Evolutionary conservation across 1,140 invertebrate genomes (phyloP), one percentile per base, ranked within the genome.

Genomic region (Sinella curviseta): DNA sequence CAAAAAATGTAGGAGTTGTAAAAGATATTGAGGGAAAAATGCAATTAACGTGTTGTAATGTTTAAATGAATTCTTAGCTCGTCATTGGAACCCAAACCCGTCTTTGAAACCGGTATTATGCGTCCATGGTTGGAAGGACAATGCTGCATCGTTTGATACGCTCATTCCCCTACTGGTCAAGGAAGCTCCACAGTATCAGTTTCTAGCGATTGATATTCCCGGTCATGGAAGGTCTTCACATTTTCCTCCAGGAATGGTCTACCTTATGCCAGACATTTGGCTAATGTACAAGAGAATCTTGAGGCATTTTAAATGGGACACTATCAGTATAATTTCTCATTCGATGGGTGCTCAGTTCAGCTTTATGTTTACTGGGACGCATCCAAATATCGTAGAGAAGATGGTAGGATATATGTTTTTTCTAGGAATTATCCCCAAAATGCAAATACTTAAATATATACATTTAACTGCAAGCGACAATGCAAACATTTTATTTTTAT

Each of bases 221-320:
- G 82, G 82, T 0, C 74, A 75, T 75, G 74, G 74, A 20, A 26
- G 28, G 31, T 80, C 78, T 1, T 77, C 76, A 33, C 80, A 83
- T 74, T 83, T 80, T 77, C 82, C 82, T 30, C 77, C 79, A 0
- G 82, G 82, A 34, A 83, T 83, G 82, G 31, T 80, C 4, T 83
- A 83, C 60, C 30, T 73, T 26, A 70, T 80, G 26, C 31, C 31
- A 65, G 82, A 83, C 33, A 73, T 80, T 1, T 74, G 65, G 28
- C 28, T 83, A 20, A 30, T 82, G 8, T 75, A 78, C n/a, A 24
- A 54, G 16, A 36, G 82, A 26, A 81, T 83, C 8, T 8, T 70
- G 1, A 70, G 55, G n/a, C 76, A 80, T 24, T 83, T 78, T 26
- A 31, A 77, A 1, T 83, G 82, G 82, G n/a, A 55, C 0, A 67